Conservation (phyloP, 2,888 invertebrate genomes). For the Dicyrtomina minuta region DNA sequence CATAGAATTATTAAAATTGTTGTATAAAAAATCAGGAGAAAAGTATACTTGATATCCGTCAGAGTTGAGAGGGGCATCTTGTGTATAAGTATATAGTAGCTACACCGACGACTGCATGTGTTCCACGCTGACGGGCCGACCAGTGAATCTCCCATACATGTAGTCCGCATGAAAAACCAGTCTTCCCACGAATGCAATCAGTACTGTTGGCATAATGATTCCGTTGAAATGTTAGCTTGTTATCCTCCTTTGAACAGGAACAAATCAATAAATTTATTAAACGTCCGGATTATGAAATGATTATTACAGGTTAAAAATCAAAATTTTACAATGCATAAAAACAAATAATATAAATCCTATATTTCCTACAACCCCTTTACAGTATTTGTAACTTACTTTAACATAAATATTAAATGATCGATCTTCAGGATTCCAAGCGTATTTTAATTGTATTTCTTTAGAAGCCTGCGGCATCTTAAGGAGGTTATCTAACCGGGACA, state of each 20-base stretch:
- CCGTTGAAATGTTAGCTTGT: slow-evolving; percentile 96
- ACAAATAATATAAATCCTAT: neutral
- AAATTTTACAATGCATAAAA: too few species aligned
- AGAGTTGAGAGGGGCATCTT: slow-evolving; percentile 91
- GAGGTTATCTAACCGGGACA: slow-evolving; percentile 90
- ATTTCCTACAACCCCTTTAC: neutral
- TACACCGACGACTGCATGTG: slow-evolving; percentile 97
- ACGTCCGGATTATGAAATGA: too few species aligned
- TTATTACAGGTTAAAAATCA: too few species aligned
- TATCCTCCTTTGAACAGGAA: slow-evolving; percentile 71
- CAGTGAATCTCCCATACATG: slow-evolving; percentile 99
- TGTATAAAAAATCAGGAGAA: too few species aligned
- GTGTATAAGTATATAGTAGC: too few species aligned
- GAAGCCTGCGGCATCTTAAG: slow-evolving; percentile 94
- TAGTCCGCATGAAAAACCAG: slow-evolving; percentile 88
- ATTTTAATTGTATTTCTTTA: slow-evolving; percentile 84
- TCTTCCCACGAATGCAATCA: slow-evolving; percentile 96
- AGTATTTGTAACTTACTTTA: slow-evolving; percentile 63
- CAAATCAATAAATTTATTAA: too few species aligned
- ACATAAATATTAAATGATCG: slow-evolving; percentile 97
- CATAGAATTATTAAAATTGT: too few species aligned
- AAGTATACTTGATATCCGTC: slow-evolving; percentile 83
- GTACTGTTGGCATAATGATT: slow-evolving; percentile 98
- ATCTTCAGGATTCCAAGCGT: slow-evolving; percentile 76
- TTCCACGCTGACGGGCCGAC: slow-evolving; percentile 95